Evolutionary conservation across 2,888 invertebrate species (phyloP), one percentile per base, ranked within the genome.

Genomic region (Spicauda simplicius): DNA sequence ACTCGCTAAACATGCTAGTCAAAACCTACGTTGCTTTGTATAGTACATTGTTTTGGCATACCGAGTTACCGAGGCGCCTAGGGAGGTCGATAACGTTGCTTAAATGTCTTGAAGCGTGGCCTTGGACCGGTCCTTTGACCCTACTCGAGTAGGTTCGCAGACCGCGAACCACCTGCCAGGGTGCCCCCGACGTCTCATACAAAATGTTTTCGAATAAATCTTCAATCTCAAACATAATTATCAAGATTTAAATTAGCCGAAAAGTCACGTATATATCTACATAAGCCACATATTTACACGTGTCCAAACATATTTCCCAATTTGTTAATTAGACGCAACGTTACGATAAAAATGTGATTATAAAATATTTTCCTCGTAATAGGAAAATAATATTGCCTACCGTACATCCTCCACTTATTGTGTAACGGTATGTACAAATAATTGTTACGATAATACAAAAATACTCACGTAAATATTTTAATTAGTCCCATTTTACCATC

Each of bases 121-220:
- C 91, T 91, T 90, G 91, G 80, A 75, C 72, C 78, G 76, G 91
- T 90, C 88, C 87, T 87, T 88, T 91, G 91, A 91, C 87, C 91
- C 83, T 81, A 77, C 79, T 83, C 78, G 81, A 56, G 65, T 65
- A 64, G 68, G 58, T 79, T 81, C 81, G 84, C 75, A 74, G 80
- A 73, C 77, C 75, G 11, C 0, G 73, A 78, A 77, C 83, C 89
- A 90, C 90, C 89, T 90, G 90, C 85, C 77, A 72, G 81, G 80
- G 85, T 81, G 85, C 86, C 85, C 80, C 87, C 77, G 78, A 75
- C 74, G 74, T 71, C 69, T 68, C 69, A 14, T 41, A 68, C 71
- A 14, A 14, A 52, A 10, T 7, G 25, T 18, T 73, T 73, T 77
- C 75, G 74, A 19, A 58, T 48, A 58, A 58, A 58, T 58, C 48